These are phyloP conservation scores for Danio jaintianensis DNA, from an alignment of 2,797 vertebrate genomes.

Conservation along the genomic window DNA sequence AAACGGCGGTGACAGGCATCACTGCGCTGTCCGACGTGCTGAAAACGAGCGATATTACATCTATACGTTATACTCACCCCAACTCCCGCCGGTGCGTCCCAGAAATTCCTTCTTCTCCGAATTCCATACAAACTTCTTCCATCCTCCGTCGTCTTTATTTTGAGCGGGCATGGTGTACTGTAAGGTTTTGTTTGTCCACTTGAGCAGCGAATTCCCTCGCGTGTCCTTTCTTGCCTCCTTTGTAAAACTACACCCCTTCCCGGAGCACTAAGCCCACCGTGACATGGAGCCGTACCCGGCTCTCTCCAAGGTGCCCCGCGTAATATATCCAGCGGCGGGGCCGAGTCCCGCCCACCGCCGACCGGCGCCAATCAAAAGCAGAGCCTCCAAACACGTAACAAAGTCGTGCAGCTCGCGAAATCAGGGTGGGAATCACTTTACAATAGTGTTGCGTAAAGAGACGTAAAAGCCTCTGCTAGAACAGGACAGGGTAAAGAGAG, in stretches of 20 bases:
- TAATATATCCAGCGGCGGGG: conserved; percentile 71
- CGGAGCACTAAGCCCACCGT: conserved; percentile 53
- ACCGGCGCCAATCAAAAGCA: conserved; percentile 65
- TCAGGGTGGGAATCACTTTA: conserved; percentile 43
- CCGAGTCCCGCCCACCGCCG: conserved; percentile 70
- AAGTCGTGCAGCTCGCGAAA: conserved; percentile 10
- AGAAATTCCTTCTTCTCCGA: conserved; percentile 91
- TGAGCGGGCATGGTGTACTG: conserved; percentile 81
- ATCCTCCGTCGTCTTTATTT: conserved; percentile 90
- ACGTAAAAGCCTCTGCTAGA: conserved; percentile 26
- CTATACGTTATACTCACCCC: conserved; percentile 85
- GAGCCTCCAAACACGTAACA: conserved; percentile 39
- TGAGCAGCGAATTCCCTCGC: not conserved
- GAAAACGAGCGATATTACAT: conserved; percentile 2
- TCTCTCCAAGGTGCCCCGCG: conserved; percentile 47
- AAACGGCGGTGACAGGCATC: conserved; percentile 12
- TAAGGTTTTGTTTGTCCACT: conserved; percentile 31
- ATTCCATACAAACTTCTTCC: conserved; percentile 94
- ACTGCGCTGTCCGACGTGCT: conserved; percentile 42
- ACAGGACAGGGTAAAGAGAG: conserved; percentile 21
- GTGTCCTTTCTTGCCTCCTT: conserved; percentile 28
- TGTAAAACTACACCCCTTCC: conserved; percentile 41
- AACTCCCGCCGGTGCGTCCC: conserved; percentile 91
- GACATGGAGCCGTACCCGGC: conserved; percentile 68
- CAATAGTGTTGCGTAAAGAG: conserved; percentile 35